Percentiles rank a stretch among this genome's conserved stretches.
phyloP scores from a whole-genome alignment of 2,113 vertebrate species.

The Pleuronectes platessa region DNA sequence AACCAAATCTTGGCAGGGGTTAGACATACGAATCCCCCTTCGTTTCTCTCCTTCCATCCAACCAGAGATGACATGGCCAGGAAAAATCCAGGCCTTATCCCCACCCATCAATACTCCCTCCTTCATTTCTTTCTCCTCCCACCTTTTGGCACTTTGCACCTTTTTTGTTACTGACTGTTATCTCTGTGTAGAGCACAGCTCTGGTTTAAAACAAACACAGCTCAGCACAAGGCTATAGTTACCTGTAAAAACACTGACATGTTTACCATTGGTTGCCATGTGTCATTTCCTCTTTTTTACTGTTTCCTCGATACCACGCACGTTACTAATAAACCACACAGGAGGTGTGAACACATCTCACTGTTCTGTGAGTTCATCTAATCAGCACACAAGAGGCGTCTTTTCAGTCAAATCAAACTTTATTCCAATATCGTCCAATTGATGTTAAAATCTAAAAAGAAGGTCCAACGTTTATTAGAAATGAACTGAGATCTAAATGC shows the following conservation, averaged over 20 bases:
- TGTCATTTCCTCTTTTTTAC: conserved; percentile 4
- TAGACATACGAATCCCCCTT: not conserved
- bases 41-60: conserved; percentile 17
- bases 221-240: not conserved
- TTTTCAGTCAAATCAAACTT: conserved; percentile 59
- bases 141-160: conserved; percentile 1
- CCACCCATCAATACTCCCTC: conserved; percentile 22
- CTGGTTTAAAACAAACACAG: conserved; percentile 33
- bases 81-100: conserved; percentile 31
- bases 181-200: conserved; percentile 19
- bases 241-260: conserved; percentile 8
- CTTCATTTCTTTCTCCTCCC: conserved; percentile 1
- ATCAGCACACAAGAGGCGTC: conserved; percentile 42
- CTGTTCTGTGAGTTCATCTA: not conserved
- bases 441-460: conserved; percentile 31
- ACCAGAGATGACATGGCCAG: conserved; percentile 14
- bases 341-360: not conserved
- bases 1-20: conserved; percentile 60
- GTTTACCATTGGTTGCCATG: conserved; percentile 34
- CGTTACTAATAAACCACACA: not conserved
- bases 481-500: conserved; percentile 8
- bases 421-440: conserved; percentile 72
- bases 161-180: conserved; percentile 8
- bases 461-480: conserved; percentile 18
- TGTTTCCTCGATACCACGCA: not conserved